Conservation (phyloP, 2,797 vertebrate species). For the Micropoecilia bifurca region DNA sequence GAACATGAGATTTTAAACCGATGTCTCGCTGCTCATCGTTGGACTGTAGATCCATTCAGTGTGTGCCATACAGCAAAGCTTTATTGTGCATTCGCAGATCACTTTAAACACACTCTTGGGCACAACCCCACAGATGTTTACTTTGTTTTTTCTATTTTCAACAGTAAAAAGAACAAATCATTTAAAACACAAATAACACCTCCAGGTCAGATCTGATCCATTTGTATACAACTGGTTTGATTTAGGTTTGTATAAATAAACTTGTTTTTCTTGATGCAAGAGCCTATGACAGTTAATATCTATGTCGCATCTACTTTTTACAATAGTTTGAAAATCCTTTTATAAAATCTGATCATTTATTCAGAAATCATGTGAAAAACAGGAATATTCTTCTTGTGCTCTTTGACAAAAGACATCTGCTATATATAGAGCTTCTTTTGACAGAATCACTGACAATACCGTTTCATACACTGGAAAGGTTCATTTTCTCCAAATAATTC, state of each 20-base stretch:
- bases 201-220: not conserved
- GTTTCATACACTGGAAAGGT: not conserved
- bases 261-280: not conserved
- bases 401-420: not conserved
- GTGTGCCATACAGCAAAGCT: conserved; percentile 40
- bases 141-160: not conserved
- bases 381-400: not conserved
- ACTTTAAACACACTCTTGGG: conserved; percentile 55
- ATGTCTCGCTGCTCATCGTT: conserved; percentile 17
- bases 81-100: conserved; percentile 51
- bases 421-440: not conserved
- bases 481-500: not conserved
- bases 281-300: not conserved
- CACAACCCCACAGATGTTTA: conserved; percentile 39
- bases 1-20: conserved; percentile 18
- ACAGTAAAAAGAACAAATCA: not conserved
- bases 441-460: not conserved
- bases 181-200: not conserved
- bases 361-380: not conserved
- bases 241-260: not conserved
- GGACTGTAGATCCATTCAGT: conserved; percentile 24
- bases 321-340: not conserved
- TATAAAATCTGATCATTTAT: not conserved
- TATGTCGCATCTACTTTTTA: not conserved
- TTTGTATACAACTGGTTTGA: not conserved